Percentiles rank a stretch among this genome's conserved stretches.
Evolutionary conservation across 2,113 vertebrate species (phyloP).

Genomic region (Jaculus jaculus): DNA sequence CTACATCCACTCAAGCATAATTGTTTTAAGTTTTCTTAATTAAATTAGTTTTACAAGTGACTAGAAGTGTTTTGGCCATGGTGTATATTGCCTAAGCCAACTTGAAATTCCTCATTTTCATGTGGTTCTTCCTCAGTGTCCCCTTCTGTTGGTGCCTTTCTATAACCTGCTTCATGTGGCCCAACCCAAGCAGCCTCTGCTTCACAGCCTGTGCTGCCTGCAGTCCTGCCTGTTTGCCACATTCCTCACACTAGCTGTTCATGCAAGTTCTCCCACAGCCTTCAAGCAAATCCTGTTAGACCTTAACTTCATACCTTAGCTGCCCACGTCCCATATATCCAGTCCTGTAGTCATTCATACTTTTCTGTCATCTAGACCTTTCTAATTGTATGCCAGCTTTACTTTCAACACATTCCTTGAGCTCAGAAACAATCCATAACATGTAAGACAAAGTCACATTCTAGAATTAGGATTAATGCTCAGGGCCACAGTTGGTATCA

Average conservation of each 20-base stretch:
- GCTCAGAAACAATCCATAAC: not conserved
- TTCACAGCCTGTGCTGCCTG: not conserved
- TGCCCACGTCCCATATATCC: not conserved
- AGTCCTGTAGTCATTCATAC: not conserved
- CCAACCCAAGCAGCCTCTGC: not conserved
- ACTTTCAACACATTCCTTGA: not conserved
- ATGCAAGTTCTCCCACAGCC: not conserved
- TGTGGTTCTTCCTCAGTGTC: not conserved
- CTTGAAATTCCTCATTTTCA: not conserved
- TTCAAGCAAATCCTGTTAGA: not conserved
- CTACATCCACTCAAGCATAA: not conserved
- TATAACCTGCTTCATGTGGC: not conserved
- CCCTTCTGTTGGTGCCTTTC: not conserved
- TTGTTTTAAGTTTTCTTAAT: not conserved
- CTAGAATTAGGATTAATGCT: not conserved
- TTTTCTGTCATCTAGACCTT: not conserved
- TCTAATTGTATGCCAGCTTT: not conserved
- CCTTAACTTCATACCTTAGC: not conserved
- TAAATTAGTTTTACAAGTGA: not conserved
- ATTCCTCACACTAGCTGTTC: not conserved
- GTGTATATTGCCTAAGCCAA: not conserved
- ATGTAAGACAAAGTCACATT: not conserved
- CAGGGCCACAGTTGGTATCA: too few relatives aligned
- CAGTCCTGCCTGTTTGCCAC: too few relatives aligned
- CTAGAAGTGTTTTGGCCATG: not conserved